These are phyloP conservation scores for Dendrocopos noguchii DNA, from an alignment of 2,113 vertebrate species.

Conservation along the genomic window DNA sequence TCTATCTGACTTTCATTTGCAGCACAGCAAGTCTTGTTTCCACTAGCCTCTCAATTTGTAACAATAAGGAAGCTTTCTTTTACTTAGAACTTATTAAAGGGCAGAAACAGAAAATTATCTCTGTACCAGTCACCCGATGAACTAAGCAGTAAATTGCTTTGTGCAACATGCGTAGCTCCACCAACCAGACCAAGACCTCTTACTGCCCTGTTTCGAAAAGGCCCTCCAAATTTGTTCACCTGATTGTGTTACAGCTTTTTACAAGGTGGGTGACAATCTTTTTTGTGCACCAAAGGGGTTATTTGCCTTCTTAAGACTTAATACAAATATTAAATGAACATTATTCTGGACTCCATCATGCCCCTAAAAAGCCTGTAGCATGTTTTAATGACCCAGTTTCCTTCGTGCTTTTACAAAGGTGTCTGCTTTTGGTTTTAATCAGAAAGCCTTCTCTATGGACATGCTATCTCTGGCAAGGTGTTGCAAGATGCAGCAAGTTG, in stretches of 20 bases:
- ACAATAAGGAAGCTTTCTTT: constrained; percentile 5
- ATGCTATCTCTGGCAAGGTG: not conserved
- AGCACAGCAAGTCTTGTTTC: constrained; percentile 1
- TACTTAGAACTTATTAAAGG: not conserved
- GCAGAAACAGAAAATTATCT: constrained; percentile 11
- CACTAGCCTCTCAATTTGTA: not conserved
- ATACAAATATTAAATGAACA: not conserved
- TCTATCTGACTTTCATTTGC: constrained; percentile 11
- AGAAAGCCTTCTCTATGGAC: not conserved
- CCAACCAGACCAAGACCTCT: not conserved
- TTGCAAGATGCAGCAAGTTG: not conserved
- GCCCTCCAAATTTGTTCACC: not conserved
- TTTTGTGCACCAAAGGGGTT: not conserved
- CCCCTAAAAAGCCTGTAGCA: not conserved
- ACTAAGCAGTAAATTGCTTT: not conserved
- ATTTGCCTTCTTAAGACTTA: not conserved
- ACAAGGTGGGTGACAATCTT: not conserved
- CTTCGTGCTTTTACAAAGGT: not conserved
- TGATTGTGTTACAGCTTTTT: not conserved
- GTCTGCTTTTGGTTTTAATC: not conserved
- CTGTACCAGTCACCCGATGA: not conserved
- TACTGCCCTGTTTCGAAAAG: not conserved
- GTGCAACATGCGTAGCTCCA: not conserved
- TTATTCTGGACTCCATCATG: not conserved
- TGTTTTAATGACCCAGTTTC: not conserved